These are phyloP conservation scores for Macaca fascicularis DNA, from an alignment of 2,113 vertebrate species.

Conservation along the genomic window DNA sequence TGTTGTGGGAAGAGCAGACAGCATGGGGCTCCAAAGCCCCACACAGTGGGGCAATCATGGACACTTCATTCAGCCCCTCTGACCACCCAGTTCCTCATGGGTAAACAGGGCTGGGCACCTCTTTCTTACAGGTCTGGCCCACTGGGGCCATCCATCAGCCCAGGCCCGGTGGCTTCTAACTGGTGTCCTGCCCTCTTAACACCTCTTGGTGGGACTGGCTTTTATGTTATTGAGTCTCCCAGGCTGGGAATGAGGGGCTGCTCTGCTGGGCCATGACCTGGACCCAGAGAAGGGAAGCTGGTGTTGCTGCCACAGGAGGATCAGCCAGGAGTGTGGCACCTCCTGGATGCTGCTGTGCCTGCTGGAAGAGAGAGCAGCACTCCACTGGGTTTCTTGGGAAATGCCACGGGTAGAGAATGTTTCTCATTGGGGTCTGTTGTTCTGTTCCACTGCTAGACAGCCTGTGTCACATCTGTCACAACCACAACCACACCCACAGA, in stretches of 20 bases:
- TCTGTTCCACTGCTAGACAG: background rate
- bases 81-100: background rate
- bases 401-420: background rate
- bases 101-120: background rate
- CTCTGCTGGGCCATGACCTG: background rate
- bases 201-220: background rate
- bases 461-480: background rate
- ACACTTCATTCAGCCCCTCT: background rate
- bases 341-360: background rate
- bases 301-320: background rate
- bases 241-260: background rate
- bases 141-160: background rate
- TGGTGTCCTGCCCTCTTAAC: background rate
- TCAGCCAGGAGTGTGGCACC: background rate
- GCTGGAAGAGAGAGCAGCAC: background rate
- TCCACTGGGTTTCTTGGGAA: background rate
- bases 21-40: background rate
- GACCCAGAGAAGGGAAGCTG: background rate
- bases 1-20: background rate
- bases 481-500: background rate
- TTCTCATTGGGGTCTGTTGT: background rate
- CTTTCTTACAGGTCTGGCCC: background rate
- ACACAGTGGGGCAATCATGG: too few species aligned
- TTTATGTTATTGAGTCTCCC: background rate
- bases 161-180: background rate